Evolutionary conservation across 2,888 invertebrate species (phyloP).

Genomic region (Incurvaria masculella): DNA sequence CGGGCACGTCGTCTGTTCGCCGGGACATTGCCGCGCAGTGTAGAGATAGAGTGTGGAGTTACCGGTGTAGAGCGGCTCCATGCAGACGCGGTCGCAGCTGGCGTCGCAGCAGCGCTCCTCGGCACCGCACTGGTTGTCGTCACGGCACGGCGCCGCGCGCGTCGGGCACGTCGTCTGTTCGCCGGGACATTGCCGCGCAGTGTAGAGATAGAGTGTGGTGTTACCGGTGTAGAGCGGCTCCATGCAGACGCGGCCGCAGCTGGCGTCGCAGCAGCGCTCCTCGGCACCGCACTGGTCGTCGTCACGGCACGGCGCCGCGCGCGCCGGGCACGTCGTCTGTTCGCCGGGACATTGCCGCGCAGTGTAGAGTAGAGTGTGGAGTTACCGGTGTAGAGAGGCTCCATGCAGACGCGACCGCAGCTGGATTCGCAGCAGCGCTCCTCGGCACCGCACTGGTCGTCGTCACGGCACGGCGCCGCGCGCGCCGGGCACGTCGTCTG

Average conservation of each 20-base stretch:
- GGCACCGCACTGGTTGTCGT: slow-evolving; percentile 59
- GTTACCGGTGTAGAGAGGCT: slow-evolving; percentile 62
- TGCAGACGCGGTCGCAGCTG: slow-evolving; percentile 60
- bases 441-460: slow-evolving; percentile 58
- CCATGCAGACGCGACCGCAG: slow-evolving; percentile 61
- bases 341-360: slow-evolving; percentile 44
- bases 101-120: slow-evolving; percentile 66
- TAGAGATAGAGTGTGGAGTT: too few relatives aligned
- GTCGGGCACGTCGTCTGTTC: slow-evolving; percentile 51
- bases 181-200: slow-evolving; percentile 45
- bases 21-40: too few relatives aligned
- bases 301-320: slow-evolving; percentile 55
- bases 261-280: slow-evolving; percentile 65
- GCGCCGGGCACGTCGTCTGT: slow-evolving; percentile 51
- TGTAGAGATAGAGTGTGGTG: too few relatives aligned
- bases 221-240: slow-evolving; percentile 62
- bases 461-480: slow-evolving; percentile 55
- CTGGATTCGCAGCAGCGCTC: slow-evolving; percentile 66
- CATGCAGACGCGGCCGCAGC: slow-evolving; percentile 61
- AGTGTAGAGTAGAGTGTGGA: too few relatives aligned
- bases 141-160: slow-evolving; percentile 55
- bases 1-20: slow-evolving; percentile 47
- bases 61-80: slow-evolving; percentile 63
- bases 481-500: slow-evolving; percentile 54
- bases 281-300: slow-evolving; percentile 60